Evolutionary conservation across 2,888 invertebrate genomes (phyloP), one percentile per base, ranked within the genome.

Genomic region (Metalampra italica): DNA sequence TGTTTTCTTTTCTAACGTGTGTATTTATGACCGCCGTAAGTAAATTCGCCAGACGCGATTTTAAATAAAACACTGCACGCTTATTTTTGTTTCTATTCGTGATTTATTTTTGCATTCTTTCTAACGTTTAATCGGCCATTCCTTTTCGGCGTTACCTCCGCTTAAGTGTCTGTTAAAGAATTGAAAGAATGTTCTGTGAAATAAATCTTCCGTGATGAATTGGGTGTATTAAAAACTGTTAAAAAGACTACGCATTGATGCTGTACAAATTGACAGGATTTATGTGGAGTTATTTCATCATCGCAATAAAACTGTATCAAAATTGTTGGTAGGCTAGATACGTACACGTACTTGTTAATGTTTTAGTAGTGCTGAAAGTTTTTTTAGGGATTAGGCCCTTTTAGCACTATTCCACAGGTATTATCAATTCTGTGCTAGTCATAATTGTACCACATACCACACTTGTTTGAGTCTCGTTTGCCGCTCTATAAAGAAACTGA

Each of bases 11-110:
- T 22, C 22, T 22, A 22, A 11, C 32, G 32, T 32, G 9, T 32
- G 8, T 8, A 74, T 75, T 68, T 69, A 73, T 66, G 50, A 48
- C 40, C 40, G 46, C 49, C 53, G 64, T 66, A 68, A 71, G 70
- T 70, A 68, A 57, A 67, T 64, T 59, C 45, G 45, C 49, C 52
- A 46, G 56, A 57, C 63, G 53, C 57, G 58, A 53, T 56, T 56
- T 63, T 59, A 41, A 15, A 14, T 15, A 58, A n/a, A n/a, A 9
- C 34, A 9, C 11, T 34, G 36, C 11, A 36, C 54, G 60, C 53
- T 53, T 59, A 52, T 59, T 64, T 59, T 58, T 57, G 55, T 62
- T 55, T 49, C 50, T 51, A 56, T 58, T 46, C 50, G 55, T 62
- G 60, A 67, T 71, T 65, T 62, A 66, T 61, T 54, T 32, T 54